Conservation (phyloP, 1,140 invertebrate species). For the Elysia chlorotica region DNA sequence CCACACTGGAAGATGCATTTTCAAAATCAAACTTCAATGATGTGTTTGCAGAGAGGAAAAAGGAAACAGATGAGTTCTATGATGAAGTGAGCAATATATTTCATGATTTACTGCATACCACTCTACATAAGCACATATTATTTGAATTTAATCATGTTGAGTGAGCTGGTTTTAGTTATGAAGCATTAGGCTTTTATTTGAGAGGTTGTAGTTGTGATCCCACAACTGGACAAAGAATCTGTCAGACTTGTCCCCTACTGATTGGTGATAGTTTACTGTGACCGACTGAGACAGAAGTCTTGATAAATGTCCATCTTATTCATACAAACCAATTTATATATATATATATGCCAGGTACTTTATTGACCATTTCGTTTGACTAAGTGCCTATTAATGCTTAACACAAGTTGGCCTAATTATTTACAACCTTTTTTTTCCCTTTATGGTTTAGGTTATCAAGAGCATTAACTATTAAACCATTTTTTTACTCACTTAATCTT, state of each 20-base stretch:
- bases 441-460: too few relatives aligned
- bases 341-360: too few relatives aligned
- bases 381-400: too few relatives aligned
- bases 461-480: too few relatives aligned
- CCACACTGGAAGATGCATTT: slow-evolving; percentile 30
- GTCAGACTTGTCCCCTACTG: not conserved
- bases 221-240: not conserved
- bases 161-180: not conserved
- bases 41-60: slow-evolving; percentile 44
- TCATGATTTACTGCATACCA: too few relatives aligned
- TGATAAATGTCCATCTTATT: too few relatives aligned
- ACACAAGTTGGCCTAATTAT: too few relatives aligned
- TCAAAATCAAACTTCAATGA: slow-evolving; percentile 41
- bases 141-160: not conserved
- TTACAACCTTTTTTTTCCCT: too few relatives aligned
- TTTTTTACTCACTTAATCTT: too few relatives aligned
- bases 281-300: too few relatives aligned
- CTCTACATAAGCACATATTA: not conserved
- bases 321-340: too few relatives aligned
- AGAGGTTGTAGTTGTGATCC: not conserved
- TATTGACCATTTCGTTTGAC: too few relatives aligned
- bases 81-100: slow-evolving; percentile 47
- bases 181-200: not conserved
- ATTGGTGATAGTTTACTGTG: not conserved
- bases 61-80: slow-evolving; percentile 59